A percentile compares a stretch with the other conserved stretches of the same genome.
phyloP scores from a whole-genome alignment of 2,797 vertebrate species.

The Florisuga fusca region DNA sequence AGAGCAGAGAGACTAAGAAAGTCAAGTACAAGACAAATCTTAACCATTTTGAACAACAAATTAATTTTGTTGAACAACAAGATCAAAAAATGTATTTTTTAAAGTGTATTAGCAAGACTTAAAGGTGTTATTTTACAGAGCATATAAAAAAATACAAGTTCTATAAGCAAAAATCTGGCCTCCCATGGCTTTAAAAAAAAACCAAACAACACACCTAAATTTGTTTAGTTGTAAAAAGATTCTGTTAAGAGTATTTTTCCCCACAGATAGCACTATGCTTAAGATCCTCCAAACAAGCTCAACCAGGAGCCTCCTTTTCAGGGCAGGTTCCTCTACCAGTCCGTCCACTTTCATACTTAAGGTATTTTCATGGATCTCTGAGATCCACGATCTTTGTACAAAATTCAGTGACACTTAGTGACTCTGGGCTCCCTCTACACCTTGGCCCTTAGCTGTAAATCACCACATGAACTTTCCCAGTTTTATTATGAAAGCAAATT shows the following conservation, averaged over 20 bases:
- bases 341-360: background rate
- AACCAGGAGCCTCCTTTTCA: background rate
- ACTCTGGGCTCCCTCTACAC: background rate
- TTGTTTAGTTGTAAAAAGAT: background rate
- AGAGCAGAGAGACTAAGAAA: background rate
- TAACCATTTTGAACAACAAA: background rate
- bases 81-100: background rate
- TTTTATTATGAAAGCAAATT: background rate
- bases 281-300: background rate
- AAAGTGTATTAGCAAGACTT: background rate
- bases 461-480: background rate
- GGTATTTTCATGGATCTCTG: background rate
- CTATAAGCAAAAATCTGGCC: background rate
- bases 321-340: background rate
- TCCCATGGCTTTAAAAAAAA: background rate
- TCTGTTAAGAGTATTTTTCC: background rate
- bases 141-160: background rate
- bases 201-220: background rate
- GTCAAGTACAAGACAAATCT: background rate
- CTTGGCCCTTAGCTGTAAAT: background rate
- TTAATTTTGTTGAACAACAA: no score
- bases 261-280: rapidly evolving
- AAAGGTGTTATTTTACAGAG: background rate
- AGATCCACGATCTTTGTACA: background rate
- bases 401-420: background rate